phyloP scores from a whole-genome alignment of 2,888 invertebrate genomes.

The Nemotelus pantherinus region DNA sequence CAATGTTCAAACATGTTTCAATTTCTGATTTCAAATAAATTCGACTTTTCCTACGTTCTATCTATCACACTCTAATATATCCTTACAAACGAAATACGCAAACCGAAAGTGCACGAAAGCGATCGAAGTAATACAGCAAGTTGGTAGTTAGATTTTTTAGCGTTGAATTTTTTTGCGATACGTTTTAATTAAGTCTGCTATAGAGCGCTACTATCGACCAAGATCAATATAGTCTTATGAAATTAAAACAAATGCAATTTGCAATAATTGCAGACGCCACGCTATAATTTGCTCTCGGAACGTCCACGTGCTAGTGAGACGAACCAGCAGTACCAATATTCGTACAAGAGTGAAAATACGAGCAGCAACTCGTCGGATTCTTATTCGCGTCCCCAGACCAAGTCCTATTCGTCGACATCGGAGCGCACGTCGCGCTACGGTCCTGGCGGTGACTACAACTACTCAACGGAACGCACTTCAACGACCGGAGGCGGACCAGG shows the following conservation, averaged over 20 bases:
- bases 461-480: conserved; percentile 78
- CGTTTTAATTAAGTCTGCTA: conserved; percentile 23
- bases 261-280: conserved; percentile 80
- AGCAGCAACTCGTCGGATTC: conserved; percentile 66
- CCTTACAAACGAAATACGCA: too few relatives aligned
- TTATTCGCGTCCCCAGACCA: conserved; percentile 70
- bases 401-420: conserved; percentile 73
- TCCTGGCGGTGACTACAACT: conserved; percentile 78
- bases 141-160: conserved; percentile 21
- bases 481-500: conserved; percentile 80
- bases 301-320: conserved; percentile 75
- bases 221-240: conserved; percentile 7
- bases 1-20: conserved; percentile 63
- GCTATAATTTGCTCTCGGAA: conserved; percentile 87
- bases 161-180: conserved; percentile 5
- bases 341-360: conserved; percentile 66
- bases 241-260: conserved; percentile 35
- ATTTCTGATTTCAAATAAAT: conserved; percentile 56
- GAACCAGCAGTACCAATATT: conserved; percentile 87
- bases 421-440: conserved; percentile 76
- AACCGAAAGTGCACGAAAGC: conserved; percentile 23
- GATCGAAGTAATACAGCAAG: conserved; percentile 50
- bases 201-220: background rate
- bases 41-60: conserved; percentile 10
- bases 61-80: conserved; percentile 3